phyloP scores from a whole-genome alignment of 1,140 invertebrate genomes.

The Ceratoteleas bidentatus region DNA sequence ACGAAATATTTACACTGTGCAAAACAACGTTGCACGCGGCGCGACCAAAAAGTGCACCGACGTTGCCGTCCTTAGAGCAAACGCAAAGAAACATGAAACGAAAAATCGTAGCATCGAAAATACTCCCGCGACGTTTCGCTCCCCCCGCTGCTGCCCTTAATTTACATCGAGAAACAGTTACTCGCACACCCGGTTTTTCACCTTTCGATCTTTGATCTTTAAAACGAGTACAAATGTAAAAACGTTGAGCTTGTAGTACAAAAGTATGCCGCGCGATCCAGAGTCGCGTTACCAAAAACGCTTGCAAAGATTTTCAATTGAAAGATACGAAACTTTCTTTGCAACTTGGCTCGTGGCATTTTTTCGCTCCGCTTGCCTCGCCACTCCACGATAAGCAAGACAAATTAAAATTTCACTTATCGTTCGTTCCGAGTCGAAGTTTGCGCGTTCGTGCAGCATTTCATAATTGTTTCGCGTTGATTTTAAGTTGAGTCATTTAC shows the following conservation, averaged over 20 bases:
- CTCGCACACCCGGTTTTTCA: no score
- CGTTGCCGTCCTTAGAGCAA: neutral
- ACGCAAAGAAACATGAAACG: neutral
- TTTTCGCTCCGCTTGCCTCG: neutral
- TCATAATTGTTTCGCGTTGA: slow-evolving; percentile 2
- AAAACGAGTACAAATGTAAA: slow-evolving; percentile 3
- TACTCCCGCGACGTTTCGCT: no score
- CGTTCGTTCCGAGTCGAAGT: neutral
- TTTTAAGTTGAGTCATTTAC: no score
- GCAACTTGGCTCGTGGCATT: neutral
- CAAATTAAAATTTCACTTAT: slow-evolving; percentile 4
- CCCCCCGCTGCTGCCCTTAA: neutral
- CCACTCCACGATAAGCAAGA: neutral
- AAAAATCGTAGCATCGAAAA: no score
- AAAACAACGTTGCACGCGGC: neutral
- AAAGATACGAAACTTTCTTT: neutral
- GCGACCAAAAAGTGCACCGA: no score
- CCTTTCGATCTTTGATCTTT: neutral
- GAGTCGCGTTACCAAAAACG: neutral
- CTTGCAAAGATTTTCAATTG: neutral
- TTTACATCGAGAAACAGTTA: neutral
- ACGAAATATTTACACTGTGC: slow-evolving; percentile 12
- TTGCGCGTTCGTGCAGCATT: neutral
- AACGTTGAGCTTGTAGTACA: neutral
- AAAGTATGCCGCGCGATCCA: neutral